Evolutionary conservation across 2,113 vertebrate genomes (phyloP).

Genomic region (Pithys albifrons): DNA sequence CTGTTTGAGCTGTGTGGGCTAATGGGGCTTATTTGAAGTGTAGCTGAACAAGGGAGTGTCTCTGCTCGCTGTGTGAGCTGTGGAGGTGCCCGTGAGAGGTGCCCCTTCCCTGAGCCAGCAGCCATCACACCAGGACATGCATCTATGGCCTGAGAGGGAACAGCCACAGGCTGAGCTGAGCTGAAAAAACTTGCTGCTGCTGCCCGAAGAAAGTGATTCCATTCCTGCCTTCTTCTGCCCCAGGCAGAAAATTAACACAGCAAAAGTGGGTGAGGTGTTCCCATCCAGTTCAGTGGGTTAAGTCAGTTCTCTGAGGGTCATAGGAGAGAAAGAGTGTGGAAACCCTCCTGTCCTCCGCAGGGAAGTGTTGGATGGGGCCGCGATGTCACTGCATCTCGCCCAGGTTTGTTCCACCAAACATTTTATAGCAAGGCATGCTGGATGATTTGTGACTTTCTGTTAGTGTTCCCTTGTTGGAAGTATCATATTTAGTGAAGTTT

Average conservation of each 20-base stretch:
- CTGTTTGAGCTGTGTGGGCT: neutral
- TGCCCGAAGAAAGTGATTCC: neutral
- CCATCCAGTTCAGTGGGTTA: neutral
- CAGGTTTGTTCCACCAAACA: neutral
- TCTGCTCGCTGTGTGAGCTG: neutral
- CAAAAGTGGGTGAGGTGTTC: neutral
- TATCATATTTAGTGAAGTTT: neutral
- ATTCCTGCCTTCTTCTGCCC: neutral
- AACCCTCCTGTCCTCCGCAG: neutral
- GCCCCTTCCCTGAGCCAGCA: neutral
- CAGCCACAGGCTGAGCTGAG: neutral
- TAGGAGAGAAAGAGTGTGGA: neutral
- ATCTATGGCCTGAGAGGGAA: neutral
- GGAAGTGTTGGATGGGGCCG: neutral
- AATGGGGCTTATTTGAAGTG: neutral
- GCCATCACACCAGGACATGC: neutral
- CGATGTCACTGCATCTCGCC: neutral
- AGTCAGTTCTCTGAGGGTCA: neutral
- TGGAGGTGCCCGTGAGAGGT: neutral
- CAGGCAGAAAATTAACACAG: neutral
- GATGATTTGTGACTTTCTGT: neutral
- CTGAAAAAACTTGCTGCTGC: neutral
- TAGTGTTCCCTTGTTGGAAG: neutral
- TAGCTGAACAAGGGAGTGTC: neutral
- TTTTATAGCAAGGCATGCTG: neutral